A percentile compares a stretch with the other conserved stretches of the same genome.
These are phyloP conservation scores for Candoia aspera DNA, from an alignment of 2,113 vertebrate genomes.

Conservation along the genomic window DNA sequence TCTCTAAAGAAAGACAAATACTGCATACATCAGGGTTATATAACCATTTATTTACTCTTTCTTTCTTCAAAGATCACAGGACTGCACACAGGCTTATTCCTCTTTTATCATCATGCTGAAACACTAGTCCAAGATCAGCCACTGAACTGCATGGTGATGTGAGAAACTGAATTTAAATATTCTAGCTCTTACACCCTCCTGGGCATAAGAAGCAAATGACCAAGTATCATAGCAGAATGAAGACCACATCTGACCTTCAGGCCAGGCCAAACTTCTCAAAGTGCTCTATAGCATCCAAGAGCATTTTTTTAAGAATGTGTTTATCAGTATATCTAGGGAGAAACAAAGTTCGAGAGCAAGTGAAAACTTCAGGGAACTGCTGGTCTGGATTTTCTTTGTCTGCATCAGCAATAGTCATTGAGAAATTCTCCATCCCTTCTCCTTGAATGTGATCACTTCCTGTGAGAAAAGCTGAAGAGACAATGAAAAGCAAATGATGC, in stretches of 20 bases:
- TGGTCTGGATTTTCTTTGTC: conserved; percentile 42
- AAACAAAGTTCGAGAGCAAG: conserved; percentile 30
- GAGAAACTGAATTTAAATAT: background rate
- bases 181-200: background rate
- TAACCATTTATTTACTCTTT: background rate
- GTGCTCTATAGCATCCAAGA: conserved; percentile 54
- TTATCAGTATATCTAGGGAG: conserved; percentile 72
- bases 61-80: background rate
- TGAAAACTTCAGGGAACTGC: background rate
- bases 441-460: conserved; percentile 61
- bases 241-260: conserved; percentile 20
- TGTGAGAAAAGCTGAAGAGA: conserved; percentile 66
- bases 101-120: background rate
- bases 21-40: background rate
- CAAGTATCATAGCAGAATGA: background rate
- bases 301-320: conserved; percentile 49
- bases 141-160: background rate
- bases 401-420: background rate
- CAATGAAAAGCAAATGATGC: background rate
- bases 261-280: conserved; percentile 43
- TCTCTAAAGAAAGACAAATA: background rate
- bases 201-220: background rate
- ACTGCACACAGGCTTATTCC: background rate
- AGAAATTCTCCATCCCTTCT: background rate
- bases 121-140: background rate